Base-by-base conservation (phyloP, 2,113 vertebrate species). In the Cololabis saira region DNA sequence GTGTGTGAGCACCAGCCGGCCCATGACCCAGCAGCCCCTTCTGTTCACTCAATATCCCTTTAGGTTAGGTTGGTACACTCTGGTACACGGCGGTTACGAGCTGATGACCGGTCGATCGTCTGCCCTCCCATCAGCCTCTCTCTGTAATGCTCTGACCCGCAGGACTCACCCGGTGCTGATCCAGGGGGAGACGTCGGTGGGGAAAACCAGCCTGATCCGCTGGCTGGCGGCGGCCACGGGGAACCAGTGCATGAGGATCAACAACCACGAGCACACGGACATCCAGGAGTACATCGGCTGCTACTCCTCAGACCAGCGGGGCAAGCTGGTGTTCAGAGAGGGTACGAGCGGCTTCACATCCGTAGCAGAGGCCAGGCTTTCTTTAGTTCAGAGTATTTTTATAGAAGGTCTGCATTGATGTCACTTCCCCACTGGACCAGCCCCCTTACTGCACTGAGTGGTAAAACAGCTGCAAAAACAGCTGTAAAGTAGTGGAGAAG, bases 241-340 rank as follows among this genome's bases (percentile, higher is more conserved):
- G 14, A 99, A 99, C 90, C 95, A 97, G 22, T 99, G 96, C 61
- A 95, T 99, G 43, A 92, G 98, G 44, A 98, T 99, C 89, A 99
- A 99, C 77, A 99, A 99, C 83, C 98, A 99, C 0, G 98, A 99
- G 68, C 97, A 99, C 84, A 99, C 98, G 0, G 98, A 99, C 83
- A 97, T 99, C 86, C 98, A 99, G 75, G 98, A 99, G 50, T 99
- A 99, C 81, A 95, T 99, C 40, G 97, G 98, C 78, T 98, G 98
- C 84, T 99, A 99, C 12, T 96, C 96, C 0, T 97, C 97, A 0
- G 93, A 97, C n/a, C 78, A 93, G 37, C 85, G 91, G 2, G 98
- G 97, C 59, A 98, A 96, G 74, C 63, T 99, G 78, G 80, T 95
- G 12, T 99, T 99, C 89, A 96, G 95, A 79, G 98, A 99, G 94